Conservation (phyloP, 1,140 invertebrate species). For the Euwallacea fornicatus region DNA sequence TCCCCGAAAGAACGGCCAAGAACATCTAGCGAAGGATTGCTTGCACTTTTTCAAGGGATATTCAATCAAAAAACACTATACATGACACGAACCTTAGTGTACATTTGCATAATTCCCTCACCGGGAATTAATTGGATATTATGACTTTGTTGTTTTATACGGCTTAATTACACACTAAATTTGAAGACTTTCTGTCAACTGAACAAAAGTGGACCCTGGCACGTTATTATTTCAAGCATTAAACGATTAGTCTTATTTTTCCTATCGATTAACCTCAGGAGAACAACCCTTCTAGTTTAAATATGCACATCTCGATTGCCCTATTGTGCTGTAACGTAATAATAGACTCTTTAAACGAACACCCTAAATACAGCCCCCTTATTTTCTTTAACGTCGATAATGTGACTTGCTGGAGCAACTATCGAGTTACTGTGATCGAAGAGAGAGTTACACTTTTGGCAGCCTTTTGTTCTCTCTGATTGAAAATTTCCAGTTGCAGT, state of each 20-base stretch:
- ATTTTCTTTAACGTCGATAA: slow-evolving; percentile 22
- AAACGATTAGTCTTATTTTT: slow-evolving; percentile 33
- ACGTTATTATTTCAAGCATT: slow-evolving; percentile 23
- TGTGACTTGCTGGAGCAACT: slow-evolving; percentile 17
- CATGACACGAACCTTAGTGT: slow-evolving; percentile 29
- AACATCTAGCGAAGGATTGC: slow-evolving; percentile 28
- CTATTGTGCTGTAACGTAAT: slow-evolving; percentile 30
- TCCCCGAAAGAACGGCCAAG: slow-evolving; percentile 20
- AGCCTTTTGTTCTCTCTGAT: slow-evolving; percentile 18
- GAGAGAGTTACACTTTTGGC: slow-evolving; percentile 25
- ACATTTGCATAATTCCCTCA: slow-evolving; percentile 26
- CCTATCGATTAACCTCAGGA: slow-evolving; percentile 28
- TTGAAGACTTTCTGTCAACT: neutral
- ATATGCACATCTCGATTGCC: slow-evolving; percentile 35
- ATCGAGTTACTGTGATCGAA: neutral
- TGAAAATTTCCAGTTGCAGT: neutral
- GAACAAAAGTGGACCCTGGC: neutral
- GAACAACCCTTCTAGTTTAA: slow-evolving; percentile 31
- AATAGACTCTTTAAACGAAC: slow-evolving; percentile 33
- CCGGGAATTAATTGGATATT: slow-evolving; percentile 31
- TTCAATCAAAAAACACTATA: slow-evolving; percentile 33
- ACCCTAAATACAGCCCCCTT: slow-evolving; percentile 27
- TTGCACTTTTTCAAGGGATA: slow-evolving; percentile 33
- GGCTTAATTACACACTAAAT: neutral
- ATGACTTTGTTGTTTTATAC: slow-evolving; percentile 22